phyloP scores from a whole-genome alignment of 2,888 invertebrate species.

The Temnothorax unifasciatus region DNA sequence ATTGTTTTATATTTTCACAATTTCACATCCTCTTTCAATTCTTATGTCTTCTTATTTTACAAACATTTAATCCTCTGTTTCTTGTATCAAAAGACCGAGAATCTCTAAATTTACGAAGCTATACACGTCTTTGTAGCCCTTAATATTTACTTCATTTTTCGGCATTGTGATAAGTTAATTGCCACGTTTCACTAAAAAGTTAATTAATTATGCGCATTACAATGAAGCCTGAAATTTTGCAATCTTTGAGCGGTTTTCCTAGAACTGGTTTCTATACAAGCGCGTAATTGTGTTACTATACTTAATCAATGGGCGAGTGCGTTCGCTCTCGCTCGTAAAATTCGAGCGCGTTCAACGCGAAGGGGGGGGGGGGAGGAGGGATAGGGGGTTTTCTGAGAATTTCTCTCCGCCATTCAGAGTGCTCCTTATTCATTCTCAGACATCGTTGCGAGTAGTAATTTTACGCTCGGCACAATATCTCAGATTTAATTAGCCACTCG shows the following conservation, averaged over 20 bases:
- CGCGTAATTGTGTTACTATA: slow-evolving; percentile 52
- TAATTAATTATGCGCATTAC: slow-evolving; percentile 41
- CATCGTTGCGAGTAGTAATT: slow-evolving; percentile 66
- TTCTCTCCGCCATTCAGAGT: slow-evolving; percentile 55
- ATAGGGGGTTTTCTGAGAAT: slow-evolving; percentile 53
- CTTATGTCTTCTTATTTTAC: neutral
- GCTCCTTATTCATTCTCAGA: slow-evolving; percentile 69
- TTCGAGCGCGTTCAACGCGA: slow-evolving; percentile 33
- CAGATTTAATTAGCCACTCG: slow-evolving; percentile 76
- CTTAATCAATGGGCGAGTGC: slow-evolving; percentile 53
- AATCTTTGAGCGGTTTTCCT: slow-evolving; percentile 45
- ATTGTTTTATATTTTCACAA: neutral
- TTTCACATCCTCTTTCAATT: neutral
- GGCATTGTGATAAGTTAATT: slow-evolving; percentile 18
- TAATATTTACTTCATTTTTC: neutral
- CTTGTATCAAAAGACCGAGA: neutral
- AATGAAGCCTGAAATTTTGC: slow-evolving; percentile 30
- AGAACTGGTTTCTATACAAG: slow-evolving; percentile 29
- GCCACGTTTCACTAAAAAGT: slow-evolving; percentile 34
- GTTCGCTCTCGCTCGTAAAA: slow-evolving; percentile 45
- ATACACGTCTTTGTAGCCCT: neutral
- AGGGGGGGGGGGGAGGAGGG: neutral
- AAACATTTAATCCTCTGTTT: neutral
- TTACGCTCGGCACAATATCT: slow-evolving; percentile 73
- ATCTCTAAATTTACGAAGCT: neutral